phyloP scores from a whole-genome alignment of 1,140 invertebrate genomes.

The Diorhabda carinulata region DNA sequence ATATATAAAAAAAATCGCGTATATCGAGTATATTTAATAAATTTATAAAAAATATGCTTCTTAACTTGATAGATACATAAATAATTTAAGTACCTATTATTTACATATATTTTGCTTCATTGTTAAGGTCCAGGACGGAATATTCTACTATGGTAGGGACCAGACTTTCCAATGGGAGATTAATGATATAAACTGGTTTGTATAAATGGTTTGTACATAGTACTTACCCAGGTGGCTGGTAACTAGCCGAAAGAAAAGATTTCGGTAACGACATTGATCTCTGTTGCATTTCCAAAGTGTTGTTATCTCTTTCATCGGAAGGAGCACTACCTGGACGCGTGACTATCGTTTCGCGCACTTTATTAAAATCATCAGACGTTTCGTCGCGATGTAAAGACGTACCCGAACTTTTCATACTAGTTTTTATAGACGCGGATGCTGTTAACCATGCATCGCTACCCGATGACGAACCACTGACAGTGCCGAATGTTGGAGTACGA shows the following conservation, averaged over 20 bases:
- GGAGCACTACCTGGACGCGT: conserved; percentile 56
- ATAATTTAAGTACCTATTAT: too few relatives aligned
- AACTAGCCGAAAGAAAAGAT: conserved; percentile 55
- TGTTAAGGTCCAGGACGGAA: too few relatives aligned
- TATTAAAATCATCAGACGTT: conserved; percentile 39
- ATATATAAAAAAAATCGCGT: too few relatives aligned
- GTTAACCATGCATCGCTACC: conserved; percentile 56
- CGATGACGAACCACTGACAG: conserved; percentile 51
- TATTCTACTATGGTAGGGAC: too few relatives aligned
- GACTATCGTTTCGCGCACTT: conserved; percentile 45
- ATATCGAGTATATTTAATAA: too few relatives aligned
- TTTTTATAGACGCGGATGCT: conserved; percentile 48
- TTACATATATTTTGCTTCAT: too few relatives aligned
- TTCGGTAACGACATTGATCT: conserved; percentile 61
- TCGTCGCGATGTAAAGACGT: conserved; percentile 53
- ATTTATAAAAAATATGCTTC: too few relatives aligned
- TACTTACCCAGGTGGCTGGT: conserved; percentile 38
- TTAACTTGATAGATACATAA: too few relatives aligned
- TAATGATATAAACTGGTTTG: too few relatives aligned
- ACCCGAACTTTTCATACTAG: conserved; percentile 52
- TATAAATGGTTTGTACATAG: too few relatives aligned
- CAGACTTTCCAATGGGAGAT: too few relatives aligned
- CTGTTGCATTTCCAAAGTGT: conserved; percentile 51
- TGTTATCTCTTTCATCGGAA: conserved; percentile 41
- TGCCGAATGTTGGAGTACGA: conserved; percentile 42